A percentile compares a stretch with the other conserved stretches of the same genome.
Evolutionary conservation across 2,113 vertebrate genomes (phyloP).

Genomic region (Mesoclemmys tuberculata): DNA sequence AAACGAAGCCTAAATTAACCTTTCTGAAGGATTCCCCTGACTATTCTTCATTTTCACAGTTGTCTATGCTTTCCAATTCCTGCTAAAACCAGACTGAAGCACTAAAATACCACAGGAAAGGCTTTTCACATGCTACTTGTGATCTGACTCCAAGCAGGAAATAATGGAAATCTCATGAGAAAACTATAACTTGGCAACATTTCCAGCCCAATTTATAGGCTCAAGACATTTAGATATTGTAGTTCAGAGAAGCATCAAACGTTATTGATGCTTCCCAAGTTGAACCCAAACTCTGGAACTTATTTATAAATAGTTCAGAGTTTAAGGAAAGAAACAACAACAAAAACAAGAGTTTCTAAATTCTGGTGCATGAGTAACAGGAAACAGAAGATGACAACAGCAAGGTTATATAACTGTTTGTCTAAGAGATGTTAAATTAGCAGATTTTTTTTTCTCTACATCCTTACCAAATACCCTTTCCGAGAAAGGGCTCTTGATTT

Average conservation of each 20-base stretch:
- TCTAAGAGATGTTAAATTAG: background rate
- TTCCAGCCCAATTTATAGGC: background rate
- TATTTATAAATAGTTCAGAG: background rate
- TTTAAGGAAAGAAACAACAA: background rate
- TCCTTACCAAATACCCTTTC: background rate
- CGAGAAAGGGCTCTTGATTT: background rate
- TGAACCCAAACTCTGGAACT: background rate
- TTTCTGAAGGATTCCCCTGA: background rate
- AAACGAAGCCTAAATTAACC: slow-evolving; percentile 8
- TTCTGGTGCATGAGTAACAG: background rate
- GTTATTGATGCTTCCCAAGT: background rate
- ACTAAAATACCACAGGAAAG: slow-evolving; percentile 17
- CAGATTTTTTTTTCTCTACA: background rate
- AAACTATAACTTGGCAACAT: background rate
- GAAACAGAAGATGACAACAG: background rate
- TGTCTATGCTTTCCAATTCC: background rate
- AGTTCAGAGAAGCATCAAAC: background rate
- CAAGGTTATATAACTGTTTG: background rate
- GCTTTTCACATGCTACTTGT: background rate
- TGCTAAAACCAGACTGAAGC: background rate
- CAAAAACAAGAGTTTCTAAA: background rate
- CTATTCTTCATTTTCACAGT: background rate
- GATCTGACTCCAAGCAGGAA: background rate
- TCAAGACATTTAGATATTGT: background rate
- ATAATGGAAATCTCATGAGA: background rate